Percentiles rank a stretch among this genome's conserved stretches.
Evolutionary conservation across 2,888 invertebrate genomes (phyloP).

Genomic region (Malthinus seriepunctatus): DNA sequence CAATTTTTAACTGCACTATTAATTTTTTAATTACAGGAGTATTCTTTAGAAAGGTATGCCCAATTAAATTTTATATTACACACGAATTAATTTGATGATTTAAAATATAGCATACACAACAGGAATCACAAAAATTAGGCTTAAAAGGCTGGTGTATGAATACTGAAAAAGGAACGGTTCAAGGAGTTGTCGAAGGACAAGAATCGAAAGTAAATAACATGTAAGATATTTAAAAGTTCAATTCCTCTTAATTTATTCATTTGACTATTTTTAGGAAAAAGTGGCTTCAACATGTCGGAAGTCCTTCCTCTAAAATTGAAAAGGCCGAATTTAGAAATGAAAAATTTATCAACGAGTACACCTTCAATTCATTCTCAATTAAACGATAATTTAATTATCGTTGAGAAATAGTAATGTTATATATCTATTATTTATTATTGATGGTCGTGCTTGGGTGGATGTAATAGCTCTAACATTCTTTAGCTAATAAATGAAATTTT

Average conservation of each 20-base stretch:
- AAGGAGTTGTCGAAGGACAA: conserved; percentile 69
- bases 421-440: not conserved
- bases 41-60: conserved; percentile 63
- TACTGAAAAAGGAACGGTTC: conserved; percentile 67
- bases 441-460: no score
- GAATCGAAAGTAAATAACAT: conserved; percentile 62
- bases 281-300: conserved; percentile 70
- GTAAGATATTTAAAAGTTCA: conserved; percentile 54
- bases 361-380: conserved; percentile 36
- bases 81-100: conserved; percentile 9
- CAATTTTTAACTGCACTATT: not conserved
- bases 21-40: conserved; percentile 53
- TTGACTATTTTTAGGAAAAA: conserved; percentile 54
- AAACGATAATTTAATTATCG: conserved; percentile 28
- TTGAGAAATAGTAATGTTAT: not conserved
- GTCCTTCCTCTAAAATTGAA: conserved; percentile 75
- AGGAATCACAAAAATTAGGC: conserved; percentile 64
- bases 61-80: conserved; percentile 16
- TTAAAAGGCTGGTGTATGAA: conserved; percentile 77
- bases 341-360: conserved; percentile 56
- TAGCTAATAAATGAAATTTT: no score
- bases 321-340: conserved; percentile 71
- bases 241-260: not conserved
- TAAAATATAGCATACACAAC: conserved; percentile 64
- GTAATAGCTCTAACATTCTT: no score